phyloP scores from a whole-genome alignment of 2,797 vertebrate species.

The Apogon hyalosoma region DNA sequence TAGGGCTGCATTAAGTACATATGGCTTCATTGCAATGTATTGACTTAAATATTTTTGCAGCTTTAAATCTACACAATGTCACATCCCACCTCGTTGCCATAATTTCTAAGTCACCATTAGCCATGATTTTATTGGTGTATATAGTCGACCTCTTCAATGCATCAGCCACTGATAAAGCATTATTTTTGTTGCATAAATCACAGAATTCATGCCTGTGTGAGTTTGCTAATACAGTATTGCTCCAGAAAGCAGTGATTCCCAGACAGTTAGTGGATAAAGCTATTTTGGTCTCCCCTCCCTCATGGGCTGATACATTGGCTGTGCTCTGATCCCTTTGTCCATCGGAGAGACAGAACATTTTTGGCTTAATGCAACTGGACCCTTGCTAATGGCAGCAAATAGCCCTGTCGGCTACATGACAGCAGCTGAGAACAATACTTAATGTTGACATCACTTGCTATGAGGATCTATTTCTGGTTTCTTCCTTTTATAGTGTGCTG shows the following conservation, averaged over 20 bases:
- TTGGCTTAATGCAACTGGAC: constrained; percentile 79
- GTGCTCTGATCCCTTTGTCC: constrained; percentile 78
- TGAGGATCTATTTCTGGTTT: constrained; percentile 85
- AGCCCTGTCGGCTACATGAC: constrained; percentile 75
- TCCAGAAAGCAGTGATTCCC: constrained; percentile 46
- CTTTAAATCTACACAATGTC: too few relatives aligned
- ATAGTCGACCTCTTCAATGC: constrained; percentile 40
- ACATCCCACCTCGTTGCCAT: too few relatives aligned
- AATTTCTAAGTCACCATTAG: too few relatives aligned
- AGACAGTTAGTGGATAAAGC: constrained; percentile 48
- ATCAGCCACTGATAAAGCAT: constrained; percentile 44
- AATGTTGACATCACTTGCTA: constrained; percentile 82
- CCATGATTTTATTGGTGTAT: too few relatives aligned
- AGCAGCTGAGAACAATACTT: constrained; percentile 89
- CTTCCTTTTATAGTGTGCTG: constrained; percentile 87
- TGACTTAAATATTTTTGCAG: too few relatives aligned
- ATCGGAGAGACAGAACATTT: constrained; percentile 76
- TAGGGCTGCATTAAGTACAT: too few relatives aligned
- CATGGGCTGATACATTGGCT: constrained; percentile 57
- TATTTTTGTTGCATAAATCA: constrained; percentile 31
- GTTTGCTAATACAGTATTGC: constrained; percentile 22
- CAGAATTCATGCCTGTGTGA: neutral
- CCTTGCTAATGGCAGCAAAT: constrained; percentile 78
- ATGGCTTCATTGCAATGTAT: too few relatives aligned
- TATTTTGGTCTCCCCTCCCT: constrained; percentile 71